A percentile compares a stretch with the other conserved stretches of the same genome.
Evolutionary conservation across 2,888 invertebrate genomes (phyloP).

Genomic region (Lordiphosa fenestrarum): DNA sequence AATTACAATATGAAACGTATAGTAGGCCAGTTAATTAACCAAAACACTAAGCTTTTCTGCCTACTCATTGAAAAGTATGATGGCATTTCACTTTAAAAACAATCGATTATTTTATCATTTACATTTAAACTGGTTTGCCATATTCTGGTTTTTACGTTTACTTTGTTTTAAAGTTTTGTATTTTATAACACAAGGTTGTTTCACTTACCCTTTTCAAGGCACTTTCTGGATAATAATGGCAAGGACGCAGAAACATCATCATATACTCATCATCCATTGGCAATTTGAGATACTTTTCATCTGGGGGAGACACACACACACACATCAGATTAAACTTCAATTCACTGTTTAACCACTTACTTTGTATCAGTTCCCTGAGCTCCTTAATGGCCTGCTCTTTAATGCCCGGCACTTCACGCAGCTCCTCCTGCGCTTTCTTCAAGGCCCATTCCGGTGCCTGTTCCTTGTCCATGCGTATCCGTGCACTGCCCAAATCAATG

Average conservation of each 20-base stretch:
- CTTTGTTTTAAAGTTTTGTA: no score
- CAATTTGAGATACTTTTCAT: conserved; percentile 83
- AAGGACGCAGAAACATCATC: conserved; percentile 90
- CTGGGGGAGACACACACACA: conserved; percentile 78
- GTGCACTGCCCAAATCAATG: conserved; percentile 83
- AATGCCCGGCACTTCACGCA: conserved; percentile 87
- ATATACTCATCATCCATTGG: conserved; percentile 88
- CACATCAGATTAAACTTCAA: not conserved
- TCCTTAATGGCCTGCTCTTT: conserved; percentile 83
- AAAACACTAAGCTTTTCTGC: no score
- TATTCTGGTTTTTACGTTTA: not conserved
- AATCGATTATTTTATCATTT: no score
- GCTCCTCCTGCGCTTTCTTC: conserved; percentile 85
- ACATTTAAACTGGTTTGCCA: not conserved
- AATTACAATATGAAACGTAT: no score
- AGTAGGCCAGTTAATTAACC: no score
- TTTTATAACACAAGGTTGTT: not conserved
- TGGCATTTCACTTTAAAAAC: no score
- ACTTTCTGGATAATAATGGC: conserved; percentile 92
- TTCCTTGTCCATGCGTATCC: conserved; percentile 84
- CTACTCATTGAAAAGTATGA: no score
- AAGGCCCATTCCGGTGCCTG: conserved; percentile 82
- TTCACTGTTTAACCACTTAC: conserved; percentile 76
- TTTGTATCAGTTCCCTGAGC: conserved; percentile 81
- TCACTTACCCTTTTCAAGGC: conserved; percentile 86